A percentile compares a stretch with the other conserved stretches of the same genome.
phyloP scores from a whole-genome alignment of 1,140 invertebrate genomes.

The Drosophila athabasca region DNA sequence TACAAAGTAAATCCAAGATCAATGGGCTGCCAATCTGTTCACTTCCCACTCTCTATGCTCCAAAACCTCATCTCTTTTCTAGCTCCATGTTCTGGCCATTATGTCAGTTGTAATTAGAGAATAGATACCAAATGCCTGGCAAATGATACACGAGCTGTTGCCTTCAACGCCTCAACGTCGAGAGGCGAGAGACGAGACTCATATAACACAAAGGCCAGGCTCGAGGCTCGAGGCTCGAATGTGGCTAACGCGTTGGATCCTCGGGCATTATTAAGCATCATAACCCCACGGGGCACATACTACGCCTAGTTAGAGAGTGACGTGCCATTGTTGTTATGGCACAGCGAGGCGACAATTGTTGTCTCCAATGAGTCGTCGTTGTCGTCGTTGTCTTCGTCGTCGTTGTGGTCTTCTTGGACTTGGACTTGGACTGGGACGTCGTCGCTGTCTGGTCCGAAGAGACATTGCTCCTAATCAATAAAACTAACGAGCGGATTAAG shows the following conservation, averaged over 20 bases:
- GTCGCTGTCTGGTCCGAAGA: slow-evolving; percentile 49
- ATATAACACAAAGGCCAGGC: slow-evolving; percentile 1
- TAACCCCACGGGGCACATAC: slow-evolving; percentile 67
- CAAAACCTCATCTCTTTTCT: neutral
- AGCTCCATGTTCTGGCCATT: slow-evolving; percentile 33
- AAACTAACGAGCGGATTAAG: slow-evolving; percentile 82
- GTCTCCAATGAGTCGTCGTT: slow-evolving; percentile 76
- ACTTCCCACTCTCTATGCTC: neutral
- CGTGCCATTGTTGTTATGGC: slow-evolving; percentile 73
- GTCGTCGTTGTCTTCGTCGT: slow-evolving; percentile 42
- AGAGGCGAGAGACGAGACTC: neutral
- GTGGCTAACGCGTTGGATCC: slow-evolving; percentile 5
- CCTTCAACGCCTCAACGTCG: slow-evolving; percentile 13
- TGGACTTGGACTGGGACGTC: slow-evolving; percentile 23
- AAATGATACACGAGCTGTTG: slow-evolving; percentile 60
- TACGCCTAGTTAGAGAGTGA: slow-evolving; percentile 51
- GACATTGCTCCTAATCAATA: slow-evolving; percentile 79
- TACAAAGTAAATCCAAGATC: too few species aligned
- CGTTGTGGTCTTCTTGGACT: neutral
- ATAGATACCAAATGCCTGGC: slow-evolving; percentile 37
- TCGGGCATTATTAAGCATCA: slow-evolving; percentile 49
- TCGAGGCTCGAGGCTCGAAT: neutral
- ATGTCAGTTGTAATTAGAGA: slow-evolving; percentile 67
- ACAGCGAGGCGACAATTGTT: slow-evolving; percentile 81
- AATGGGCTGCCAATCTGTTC: too few species aligned